These are phyloP conservation scores for Sitodiplosis mosellana DNA, from an alignment of 1,140 invertebrate genomes.

Conservation along the genomic window DNA sequence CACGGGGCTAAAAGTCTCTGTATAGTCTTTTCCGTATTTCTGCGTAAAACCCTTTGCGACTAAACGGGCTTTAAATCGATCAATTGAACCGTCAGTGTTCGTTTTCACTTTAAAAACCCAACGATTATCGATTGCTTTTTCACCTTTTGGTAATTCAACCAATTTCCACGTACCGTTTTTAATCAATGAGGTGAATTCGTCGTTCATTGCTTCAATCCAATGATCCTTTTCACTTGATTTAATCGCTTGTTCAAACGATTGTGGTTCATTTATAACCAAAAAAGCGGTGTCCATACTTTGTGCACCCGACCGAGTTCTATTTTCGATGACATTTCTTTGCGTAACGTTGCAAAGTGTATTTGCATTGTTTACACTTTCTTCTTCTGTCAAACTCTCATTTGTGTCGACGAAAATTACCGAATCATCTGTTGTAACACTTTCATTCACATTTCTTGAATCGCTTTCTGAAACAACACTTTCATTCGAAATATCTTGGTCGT, in stretches of 20 bases:
- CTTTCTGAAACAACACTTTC: no score
- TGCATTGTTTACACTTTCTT: no score
- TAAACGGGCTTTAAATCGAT: constrained; percentile 21
- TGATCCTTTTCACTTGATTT: constrained; percentile 11
- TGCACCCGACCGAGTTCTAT: no score
- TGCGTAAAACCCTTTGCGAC: constrained; percentile 22
- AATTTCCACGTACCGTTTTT: constrained; percentile 20
- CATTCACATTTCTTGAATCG: no score
- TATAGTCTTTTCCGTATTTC: constrained; percentile 12
- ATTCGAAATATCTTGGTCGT: no score
- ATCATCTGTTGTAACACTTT: no score
- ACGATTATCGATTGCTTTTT: constrained; percentile 13
- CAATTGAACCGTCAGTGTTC: constrained; percentile 5
- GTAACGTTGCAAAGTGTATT: no score
- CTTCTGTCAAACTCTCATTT: no score
- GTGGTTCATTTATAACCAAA: constrained; percentile 10
- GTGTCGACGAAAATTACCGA: no score
- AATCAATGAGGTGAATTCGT: constrained; percentile 15
- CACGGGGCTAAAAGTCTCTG: constrained; percentile 7
- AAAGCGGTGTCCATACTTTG: no score
- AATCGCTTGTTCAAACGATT: constrained; percentile 18
- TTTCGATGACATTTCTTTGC: no score
- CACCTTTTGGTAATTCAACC: constrained; percentile 11
- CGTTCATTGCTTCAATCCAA: constrained; percentile 16
- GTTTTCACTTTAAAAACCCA: constrained; percentile 10